Evolutionary conservation across 2,797 vertebrate genomes (phyloP).

Genomic region (Ctenosaura bakeri): DNA sequence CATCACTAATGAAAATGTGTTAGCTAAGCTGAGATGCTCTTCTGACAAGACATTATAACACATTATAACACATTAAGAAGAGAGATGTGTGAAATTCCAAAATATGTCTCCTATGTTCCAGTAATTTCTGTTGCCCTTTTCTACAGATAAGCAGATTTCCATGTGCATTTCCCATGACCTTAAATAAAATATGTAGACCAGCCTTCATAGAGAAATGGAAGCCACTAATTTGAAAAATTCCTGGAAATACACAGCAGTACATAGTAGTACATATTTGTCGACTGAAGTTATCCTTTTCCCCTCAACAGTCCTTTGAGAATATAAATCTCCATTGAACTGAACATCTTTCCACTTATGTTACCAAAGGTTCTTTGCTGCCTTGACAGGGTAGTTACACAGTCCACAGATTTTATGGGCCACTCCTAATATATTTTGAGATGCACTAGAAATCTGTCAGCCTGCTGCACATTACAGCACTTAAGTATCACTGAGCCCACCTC

Average conservation of each 20-base stretch:
- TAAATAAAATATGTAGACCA: neutral
- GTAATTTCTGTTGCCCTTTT: neutral
- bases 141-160: neutral
- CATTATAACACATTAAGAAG: neutral
- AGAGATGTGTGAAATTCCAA: neutral
- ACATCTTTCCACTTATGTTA: slow-evolving; percentile 53
- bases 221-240: slow-evolving; percentile 48
- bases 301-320: slow-evolving; percentile 31
- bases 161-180: neutral
- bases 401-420: slow-evolving; percentile 54
- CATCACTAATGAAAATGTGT: neutral
- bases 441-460: slow-evolving; percentile 55
- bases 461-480: slow-evolving; percentile 6
- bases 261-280: slow-evolving; percentile 34
- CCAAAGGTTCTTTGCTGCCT: slow-evolving; percentile 50
- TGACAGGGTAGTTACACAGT: slow-evolving; percentile 63
- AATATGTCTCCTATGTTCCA: neutral
- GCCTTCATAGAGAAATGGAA: slow-evolving; percentile 52
- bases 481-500: slow-evolving; percentile 20
- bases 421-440: slow-evolving; percentile 50
- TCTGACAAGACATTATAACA: neutral
- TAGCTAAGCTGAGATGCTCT: neutral
- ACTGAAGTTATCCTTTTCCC: neutral
- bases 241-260: slow-evolving; percentile 54
- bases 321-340: slow-evolving; percentile 43